Conservation (phyloP, 2,113 vertebrate genomes). For the Paedocypris sp. region DNA sequence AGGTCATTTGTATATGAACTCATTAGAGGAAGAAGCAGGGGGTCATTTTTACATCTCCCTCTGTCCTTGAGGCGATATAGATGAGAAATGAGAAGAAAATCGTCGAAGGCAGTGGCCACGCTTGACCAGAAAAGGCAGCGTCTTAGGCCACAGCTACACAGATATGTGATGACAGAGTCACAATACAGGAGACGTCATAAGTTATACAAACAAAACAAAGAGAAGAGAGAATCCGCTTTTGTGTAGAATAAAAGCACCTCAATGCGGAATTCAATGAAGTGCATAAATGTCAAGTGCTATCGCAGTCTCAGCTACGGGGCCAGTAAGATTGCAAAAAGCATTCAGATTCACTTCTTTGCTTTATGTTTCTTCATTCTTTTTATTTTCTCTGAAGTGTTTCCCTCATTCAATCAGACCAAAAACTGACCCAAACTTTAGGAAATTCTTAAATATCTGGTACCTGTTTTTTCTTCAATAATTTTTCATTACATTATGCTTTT, state of each 20-base stretch:
- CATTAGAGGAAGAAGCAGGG: constrained; percentile 34
- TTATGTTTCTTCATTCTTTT: background rate
- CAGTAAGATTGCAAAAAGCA: constrained; percentile 3
- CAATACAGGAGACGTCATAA: background rate
- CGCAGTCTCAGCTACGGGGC: constrained; percentile 4
- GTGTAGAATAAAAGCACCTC: background rate
- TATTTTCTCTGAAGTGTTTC: constrained; percentile 11
- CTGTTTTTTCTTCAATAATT: too few relatives aligned
- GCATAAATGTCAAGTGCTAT: constrained; percentile 14
- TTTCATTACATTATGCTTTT: too few relatives aligned
- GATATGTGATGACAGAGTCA: background rate
- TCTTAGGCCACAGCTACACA: background rate
- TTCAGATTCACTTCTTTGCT: background rate
- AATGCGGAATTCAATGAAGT: constrained; percentile 11
- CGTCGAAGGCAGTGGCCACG: background rate
- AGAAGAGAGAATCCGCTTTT: background rate
- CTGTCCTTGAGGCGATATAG: constrained; percentile 32
- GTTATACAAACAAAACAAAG: constrained; percentile 4
- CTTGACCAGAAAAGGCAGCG: constrained; percentile 8
- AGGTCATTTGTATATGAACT: constrained; percentile 37
- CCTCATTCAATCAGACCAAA: background rate
- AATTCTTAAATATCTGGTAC: too few relatives aligned
- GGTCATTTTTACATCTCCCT: constrained; percentile 27
- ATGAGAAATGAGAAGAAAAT: constrained; percentile 12
- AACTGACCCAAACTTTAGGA: too few relatives aligned